phyloP scores from a whole-genome alignment of 2,797 vertebrate species.

The Valencia hispanica region DNA sequence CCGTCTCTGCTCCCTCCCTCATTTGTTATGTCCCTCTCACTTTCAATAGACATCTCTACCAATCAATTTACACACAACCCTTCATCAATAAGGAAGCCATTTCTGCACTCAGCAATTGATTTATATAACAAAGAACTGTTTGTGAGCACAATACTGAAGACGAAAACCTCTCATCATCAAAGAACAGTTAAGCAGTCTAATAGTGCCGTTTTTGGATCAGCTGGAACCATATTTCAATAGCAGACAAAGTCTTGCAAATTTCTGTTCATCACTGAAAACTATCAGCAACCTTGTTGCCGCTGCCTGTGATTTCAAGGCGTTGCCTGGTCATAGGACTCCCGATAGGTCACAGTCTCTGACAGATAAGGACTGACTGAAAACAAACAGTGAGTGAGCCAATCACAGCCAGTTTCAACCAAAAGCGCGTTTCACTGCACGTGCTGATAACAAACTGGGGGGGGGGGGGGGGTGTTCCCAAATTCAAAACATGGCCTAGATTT shows the following conservation, averaged over 20 bases:
- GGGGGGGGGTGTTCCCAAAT: slow-evolving; percentile 27
- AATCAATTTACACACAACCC: slow-evolving; percentile 8
- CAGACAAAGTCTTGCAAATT: background rate
- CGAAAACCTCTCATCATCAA: background rate
- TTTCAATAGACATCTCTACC: slow-evolving; percentile 16
- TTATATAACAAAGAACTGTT: background rate
- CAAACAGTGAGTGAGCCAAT: slow-evolving; percentile 15
- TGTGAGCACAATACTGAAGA: background rate
- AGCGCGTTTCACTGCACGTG: slow-evolving; percentile 42
- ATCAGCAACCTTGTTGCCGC: slow-evolving; percentile 1
- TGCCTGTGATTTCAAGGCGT: slow-evolving; percentile 3
- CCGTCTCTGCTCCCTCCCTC: slow-evolving; percentile 26
- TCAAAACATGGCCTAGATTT: slow-evolving; percentile 52
- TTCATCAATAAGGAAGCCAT: background rate
- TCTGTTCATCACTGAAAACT: slow-evolving; percentile 28
- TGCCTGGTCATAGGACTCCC: slow-evolving; percentile 5
- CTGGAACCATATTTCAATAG: background rate
- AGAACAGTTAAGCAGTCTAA: background rate
- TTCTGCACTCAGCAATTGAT: background rate
- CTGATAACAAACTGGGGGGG: slow-evolving; percentile 13
- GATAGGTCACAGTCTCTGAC: background rate
- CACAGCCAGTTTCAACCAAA: slow-evolving; percentile 6
- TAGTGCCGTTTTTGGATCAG: background rate
- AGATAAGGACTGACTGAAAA: slow-evolving; percentile 11
- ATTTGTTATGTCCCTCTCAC: slow-evolving; percentile 19